These are phyloP conservation scores for Macropodus opercularis DNA, from an alignment of 2,797 vertebrate species.

Conservation along the genomic window DNA sequence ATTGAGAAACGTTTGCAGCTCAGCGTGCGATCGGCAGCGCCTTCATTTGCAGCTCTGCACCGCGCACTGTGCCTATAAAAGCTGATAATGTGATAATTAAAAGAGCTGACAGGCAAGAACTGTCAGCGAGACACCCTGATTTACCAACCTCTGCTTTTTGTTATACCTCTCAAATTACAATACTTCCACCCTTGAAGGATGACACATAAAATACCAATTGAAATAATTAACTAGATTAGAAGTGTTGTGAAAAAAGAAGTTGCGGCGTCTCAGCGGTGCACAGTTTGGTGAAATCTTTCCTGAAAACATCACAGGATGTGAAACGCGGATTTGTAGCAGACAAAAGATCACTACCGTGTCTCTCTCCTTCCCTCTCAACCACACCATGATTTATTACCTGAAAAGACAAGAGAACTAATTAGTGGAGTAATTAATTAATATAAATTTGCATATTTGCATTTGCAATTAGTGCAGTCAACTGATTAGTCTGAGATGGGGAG, in stretches of 20 bases:
- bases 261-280: constrained; percentile 19
- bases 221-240: constrained; percentile 56
- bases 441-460: constrained; percentile 99
- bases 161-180: constrained; percentile 64
- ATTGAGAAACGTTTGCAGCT: constrained; percentile 78
- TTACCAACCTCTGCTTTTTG: constrained; percentile 74
- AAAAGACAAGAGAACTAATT: constrained; percentile 99
- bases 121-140: constrained; percentile 83
- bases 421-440: constrained; percentile 99
- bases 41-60: constrained; percentile 86
- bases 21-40: constrained; percentile 82
- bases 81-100: constrained; percentile 99
- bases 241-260: constrained; percentile 16
- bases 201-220: constrained; percentile 59
- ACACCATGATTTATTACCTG: constrained; percentile 99
- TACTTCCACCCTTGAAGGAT: constrained; percentile 48
- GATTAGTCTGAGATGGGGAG: constrained; percentile 99
- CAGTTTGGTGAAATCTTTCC: constrained; percentile 36
- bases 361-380: constrained; percentile 87
- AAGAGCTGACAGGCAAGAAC: constrained; percentile 92
- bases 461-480: constrained; percentile 99
- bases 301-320: constrained; percentile 40
- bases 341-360: constrained; percentile 80
- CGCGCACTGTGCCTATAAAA: constrained; percentile 86
- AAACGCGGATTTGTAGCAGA: constrained; percentile 61